Conservation (phyloP, 2,797 vertebrate species). For the Mormyrops boulengeri region DNA sequence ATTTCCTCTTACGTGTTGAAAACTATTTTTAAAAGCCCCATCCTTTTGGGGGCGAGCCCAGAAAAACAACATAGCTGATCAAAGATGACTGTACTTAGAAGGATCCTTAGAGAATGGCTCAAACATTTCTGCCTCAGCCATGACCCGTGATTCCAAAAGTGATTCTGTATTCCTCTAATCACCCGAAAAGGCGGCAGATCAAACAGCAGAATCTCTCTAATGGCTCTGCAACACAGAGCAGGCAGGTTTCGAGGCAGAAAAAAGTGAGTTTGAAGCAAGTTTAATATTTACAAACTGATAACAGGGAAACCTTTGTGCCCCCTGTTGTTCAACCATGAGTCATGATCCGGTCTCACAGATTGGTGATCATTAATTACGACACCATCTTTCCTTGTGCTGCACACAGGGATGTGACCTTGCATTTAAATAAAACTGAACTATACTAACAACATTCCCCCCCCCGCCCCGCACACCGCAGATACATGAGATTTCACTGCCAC, state of each 20-base stretch:
- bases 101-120: slow-evolving; percentile 4
- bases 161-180: slow-evolving; percentile 31
- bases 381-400: background rate
- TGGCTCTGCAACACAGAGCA: slow-evolving; percentile 21
- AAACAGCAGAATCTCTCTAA: slow-evolving; percentile 28
- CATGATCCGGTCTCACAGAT: background rate
- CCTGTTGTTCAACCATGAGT: background rate
- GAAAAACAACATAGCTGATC: slow-evolving; percentile 8
- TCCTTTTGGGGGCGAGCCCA: background rate
- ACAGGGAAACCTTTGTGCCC: background rate
- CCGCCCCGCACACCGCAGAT: background rate
- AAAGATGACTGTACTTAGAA: background rate
- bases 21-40: background rate
- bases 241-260: background rate
- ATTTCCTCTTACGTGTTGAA: background rate
- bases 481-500: background rate
- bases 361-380: background rate
- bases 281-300: background rate
- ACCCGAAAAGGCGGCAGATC: slow-evolving; percentile 28
- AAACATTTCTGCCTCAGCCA: slow-evolving; percentile 19
- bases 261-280: background rate
- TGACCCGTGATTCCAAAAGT: slow-evolving; percentile 26
- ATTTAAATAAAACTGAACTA: background rate
- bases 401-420: background rate
- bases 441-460: background rate